Evolutionary conservation across 1,140 invertebrate genomes (phyloP).

Genomic region (Trypoxylus dichotomus): DNA sequence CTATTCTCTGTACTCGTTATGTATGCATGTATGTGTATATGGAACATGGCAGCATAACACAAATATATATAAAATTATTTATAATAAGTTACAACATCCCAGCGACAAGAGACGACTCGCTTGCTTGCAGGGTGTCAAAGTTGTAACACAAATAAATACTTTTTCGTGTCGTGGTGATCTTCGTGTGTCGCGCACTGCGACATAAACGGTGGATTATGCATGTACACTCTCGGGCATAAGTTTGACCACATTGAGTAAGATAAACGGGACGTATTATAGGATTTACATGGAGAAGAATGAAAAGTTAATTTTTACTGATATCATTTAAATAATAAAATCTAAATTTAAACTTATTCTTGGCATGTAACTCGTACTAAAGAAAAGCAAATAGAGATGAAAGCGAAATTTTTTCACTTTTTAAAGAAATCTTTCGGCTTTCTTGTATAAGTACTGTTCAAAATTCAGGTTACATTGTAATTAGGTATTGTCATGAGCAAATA

Average conservation of each 20-base stretch:
- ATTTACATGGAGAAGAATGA: no score
- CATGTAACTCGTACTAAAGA: no score
- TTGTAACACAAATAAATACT: conserved; percentile 28
- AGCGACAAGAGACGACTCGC: conserved; percentile 16
- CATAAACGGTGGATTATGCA: background rate
- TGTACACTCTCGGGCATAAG: background rate
- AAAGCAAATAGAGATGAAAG: no score
- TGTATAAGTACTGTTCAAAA: no score
- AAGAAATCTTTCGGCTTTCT: no score
- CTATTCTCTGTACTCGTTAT: background rate
- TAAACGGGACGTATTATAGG: background rate
- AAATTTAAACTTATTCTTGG: no score
- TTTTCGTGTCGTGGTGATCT: background rate
- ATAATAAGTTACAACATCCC: conserved; percentile 20
- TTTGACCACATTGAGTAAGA: background rate
- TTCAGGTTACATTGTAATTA: no score
- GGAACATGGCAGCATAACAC: conserved; percentile 8
- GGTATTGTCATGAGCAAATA: no score
- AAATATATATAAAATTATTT: conserved; percentile 27
- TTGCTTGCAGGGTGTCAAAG: conserved; percentile 24
- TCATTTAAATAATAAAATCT: no score
- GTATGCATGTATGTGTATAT: background rate
- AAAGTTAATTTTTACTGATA: no score
- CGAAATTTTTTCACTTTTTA: no score
- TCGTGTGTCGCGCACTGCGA: conserved; percentile 1